Evolutionary conservation across 2,113 vertebrate species (phyloP).

Genomic region (Ahaetulla prasina): DNA sequence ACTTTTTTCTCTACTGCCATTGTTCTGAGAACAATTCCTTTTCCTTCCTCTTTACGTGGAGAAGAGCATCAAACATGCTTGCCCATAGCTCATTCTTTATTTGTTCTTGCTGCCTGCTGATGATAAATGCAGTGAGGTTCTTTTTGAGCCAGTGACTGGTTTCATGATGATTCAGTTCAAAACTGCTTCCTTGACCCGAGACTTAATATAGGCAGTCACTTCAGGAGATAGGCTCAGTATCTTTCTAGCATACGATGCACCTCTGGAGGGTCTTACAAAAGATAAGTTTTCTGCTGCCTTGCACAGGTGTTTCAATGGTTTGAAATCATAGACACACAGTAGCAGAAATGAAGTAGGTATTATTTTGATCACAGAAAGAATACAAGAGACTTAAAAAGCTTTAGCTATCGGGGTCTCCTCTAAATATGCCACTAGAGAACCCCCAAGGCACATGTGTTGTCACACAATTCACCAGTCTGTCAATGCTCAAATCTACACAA

Average conservation of each 20-base stretch:
- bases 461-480: background rate
- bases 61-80: background rate
- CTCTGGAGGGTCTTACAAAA: background rate
- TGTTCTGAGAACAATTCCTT: background rate
- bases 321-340: background rate
- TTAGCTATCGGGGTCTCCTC: background rate
- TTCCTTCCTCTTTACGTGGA: background rate
- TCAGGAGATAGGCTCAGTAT: background rate
- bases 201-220: background rate
- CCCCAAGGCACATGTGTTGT: background rate
- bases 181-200: background rate
- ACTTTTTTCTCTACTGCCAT: background rate
- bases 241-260: background rate
- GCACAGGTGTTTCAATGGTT: background rate
- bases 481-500: background rate
- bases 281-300: background rate
- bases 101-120: background rate
- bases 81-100: background rate
- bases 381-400: background rate
- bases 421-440: background rate
- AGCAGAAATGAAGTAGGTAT: background rate
- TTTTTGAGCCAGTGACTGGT: background rate
- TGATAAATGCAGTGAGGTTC: background rate
- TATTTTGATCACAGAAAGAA: background rate
- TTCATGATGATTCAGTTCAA: background rate